Base-by-base conservation (phyloP, 2,888 invertebrate genomes). In the Cetonia aurata region DNA sequence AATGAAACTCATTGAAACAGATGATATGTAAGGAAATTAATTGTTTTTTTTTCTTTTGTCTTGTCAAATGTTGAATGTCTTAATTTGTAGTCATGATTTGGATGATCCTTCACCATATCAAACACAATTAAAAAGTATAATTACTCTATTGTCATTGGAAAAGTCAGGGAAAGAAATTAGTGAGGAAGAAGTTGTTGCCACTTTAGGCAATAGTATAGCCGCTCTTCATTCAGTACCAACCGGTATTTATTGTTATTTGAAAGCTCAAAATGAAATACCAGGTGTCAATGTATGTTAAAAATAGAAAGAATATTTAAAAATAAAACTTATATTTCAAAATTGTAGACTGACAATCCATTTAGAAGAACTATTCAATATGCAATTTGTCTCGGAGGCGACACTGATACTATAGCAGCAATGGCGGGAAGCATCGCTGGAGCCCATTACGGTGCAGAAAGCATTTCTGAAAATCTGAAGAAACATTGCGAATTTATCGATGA, bases 401-500 rank as follows among this genome's bases (percentile, higher is more conserved):
- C 93, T 0, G 93, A 93, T 78, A 93, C 93, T 0, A 92, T 93
- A 76, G 92, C 91, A 0, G 87, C 89, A 59, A 93, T 93, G 92
- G 89, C 92, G 3, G 92, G 91, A 10, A 89, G 90, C 1, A 87
- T 92, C 70, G 88, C 89, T 31, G 93, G 92, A 0, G 92, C 92
- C 19, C 90, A 87, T 80, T 87, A 90, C 75, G 91, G 93, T 0
- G 85, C 89, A 72, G 86, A 87, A 19, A 79, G 82, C 8, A 86
- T 93, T 56, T 83, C 83, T 59, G 73, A 81, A 19, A 80, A 85
- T 59, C 82, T 91, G 75, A 81, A 88, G 25, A 84, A 85, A 65
- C 88, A 89, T 75, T 92, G 91, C 79, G 92, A 93, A 85, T 86
- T 83, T 12, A 81, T 85, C 0, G 80, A 86, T 0, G 86, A 88